These are phyloP conservation scores for Cepphus grylle DNA, from an alignment of 2,113 vertebrate species.

Conservation along the genomic window DNA sequence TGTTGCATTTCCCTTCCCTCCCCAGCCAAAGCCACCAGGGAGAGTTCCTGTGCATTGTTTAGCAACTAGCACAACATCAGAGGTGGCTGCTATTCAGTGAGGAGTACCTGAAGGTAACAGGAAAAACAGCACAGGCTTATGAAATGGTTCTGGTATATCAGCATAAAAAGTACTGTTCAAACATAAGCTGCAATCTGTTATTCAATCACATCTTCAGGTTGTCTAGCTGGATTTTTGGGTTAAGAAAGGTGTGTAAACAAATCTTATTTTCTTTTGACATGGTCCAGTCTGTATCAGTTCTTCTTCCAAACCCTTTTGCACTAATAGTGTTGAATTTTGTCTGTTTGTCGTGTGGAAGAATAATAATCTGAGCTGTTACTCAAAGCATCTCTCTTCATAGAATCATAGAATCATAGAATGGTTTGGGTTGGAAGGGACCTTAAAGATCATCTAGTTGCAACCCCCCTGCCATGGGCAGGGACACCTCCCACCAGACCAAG, in stretches of 20 bases:
- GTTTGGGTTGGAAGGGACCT: too few species aligned
- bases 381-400: background rate
- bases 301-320: background rate
- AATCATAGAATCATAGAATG: too few species aligned
- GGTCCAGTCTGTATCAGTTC: background rate
- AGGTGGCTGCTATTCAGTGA: background rate
- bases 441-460: too few species aligned
- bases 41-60: background rate
- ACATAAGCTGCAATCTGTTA: background rate
- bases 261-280: background rate
- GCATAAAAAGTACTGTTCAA: background rate
- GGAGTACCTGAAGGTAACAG: background rate
- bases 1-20: slow-evolving; percentile 10
- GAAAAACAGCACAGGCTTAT: background rate
- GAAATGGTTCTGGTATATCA: background rate
- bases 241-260: background rate
- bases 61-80: background rate
- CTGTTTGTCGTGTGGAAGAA: background rate
- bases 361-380: background rate
- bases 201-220: background rate
- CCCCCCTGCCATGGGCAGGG: too few species aligned
- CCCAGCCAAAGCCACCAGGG: background rate
- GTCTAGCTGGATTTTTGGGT: background rate
- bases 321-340: background rate
- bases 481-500: too few species aligned